Percentiles rank a stretch among this genome's conserved stretches.
Evolutionary conservation across 92 coral and sea anemone genomes (phyloP).

Genomic region (Phenganax stokvisi): DNA sequence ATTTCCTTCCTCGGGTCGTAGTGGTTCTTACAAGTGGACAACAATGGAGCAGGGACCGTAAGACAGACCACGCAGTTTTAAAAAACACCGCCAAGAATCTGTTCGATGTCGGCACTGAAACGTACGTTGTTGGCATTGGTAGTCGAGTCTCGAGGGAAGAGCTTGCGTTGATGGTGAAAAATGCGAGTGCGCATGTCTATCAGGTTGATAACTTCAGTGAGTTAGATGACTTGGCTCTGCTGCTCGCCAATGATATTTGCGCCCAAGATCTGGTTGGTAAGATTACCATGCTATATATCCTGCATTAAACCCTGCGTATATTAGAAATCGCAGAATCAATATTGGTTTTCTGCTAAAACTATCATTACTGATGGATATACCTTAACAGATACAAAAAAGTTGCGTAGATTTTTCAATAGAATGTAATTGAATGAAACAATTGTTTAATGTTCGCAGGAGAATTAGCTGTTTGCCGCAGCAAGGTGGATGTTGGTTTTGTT

Average conservation of each 20-base stretch:
- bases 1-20: conserved; percentile 12
- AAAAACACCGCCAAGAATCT: conserved; percentile 6
- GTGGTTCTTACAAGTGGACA: conserved; percentile 14
- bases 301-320: not conserved
- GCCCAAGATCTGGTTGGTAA: not conserved
- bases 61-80: not conserved
- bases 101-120: not conserved
- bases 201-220: conserved; percentile 10
- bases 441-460: not conserved
- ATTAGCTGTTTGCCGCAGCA: not conserved
- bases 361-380: not conserved
- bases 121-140: conserved; percentile 29
- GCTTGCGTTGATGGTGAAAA: conserved; percentile 12
- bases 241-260: conserved; percentile 6
- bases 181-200: conserved; percentile 1
- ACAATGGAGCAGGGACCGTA: not conserved
- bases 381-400: not conserved
- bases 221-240: not conserved
- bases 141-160: conserved; percentile 7
- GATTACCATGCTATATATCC: not conserved
- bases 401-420: not conserved
- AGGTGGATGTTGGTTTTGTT: conserved; percentile 22
- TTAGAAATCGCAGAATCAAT: not conserved
- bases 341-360: not conserved
- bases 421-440: not conserved